Base-by-base conservation (phyloP, 2,797 vertebrate genomes). In the Tadarida brasiliensis region DNA sequence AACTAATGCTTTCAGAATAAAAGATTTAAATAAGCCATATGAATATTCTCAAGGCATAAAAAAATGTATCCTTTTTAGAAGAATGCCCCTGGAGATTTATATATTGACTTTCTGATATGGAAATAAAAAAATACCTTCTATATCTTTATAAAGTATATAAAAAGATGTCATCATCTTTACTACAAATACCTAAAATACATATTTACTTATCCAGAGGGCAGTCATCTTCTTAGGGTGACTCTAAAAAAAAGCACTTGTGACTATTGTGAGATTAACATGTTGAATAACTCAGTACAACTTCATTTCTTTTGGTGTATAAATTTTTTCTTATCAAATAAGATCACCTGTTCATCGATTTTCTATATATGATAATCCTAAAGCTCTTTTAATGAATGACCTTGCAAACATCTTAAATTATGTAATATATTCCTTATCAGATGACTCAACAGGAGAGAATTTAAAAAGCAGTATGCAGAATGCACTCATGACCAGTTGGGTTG, bases 1-100 rank as follows among this genome's bases (percentile, higher is more conserved):
- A 97, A 92, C 65, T 94, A 77, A 56, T 74, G 82, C 78, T 68
- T 90, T 93, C 82, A 96, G 96, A 83, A 97, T 96, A 96, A 96
- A 97, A 85, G 15, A 93, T 81, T 95, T 94, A 97, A 96, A 63
- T 73, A 77, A 97, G 90, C 59, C 81, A 92, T 19, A n/a, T 49
- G 92, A 97, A 95, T 78, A 97, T 90, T 92, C 89, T 95, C 30
- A 96, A 97, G 90, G 16, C 82, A 94, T 76, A n/a, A 44, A 77
- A 87, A 88, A 56, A 33, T 56, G n/a, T 95, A 87, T 76, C 68
- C 68, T 91, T 96, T 97, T 95, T 61, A 85, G 95, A 83, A 95
- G 91, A 9, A 73, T 56, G 87, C n/a, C 39, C 77, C 87, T 94
- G 68, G 96, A 91, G 76, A 95, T 70, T 94, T 92, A 85, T 71